These are phyloP conservation scores for Theristicus caerulescens DNA, from an alignment of 2,113 vertebrate species.

Conservation along the genomic window DNA sequence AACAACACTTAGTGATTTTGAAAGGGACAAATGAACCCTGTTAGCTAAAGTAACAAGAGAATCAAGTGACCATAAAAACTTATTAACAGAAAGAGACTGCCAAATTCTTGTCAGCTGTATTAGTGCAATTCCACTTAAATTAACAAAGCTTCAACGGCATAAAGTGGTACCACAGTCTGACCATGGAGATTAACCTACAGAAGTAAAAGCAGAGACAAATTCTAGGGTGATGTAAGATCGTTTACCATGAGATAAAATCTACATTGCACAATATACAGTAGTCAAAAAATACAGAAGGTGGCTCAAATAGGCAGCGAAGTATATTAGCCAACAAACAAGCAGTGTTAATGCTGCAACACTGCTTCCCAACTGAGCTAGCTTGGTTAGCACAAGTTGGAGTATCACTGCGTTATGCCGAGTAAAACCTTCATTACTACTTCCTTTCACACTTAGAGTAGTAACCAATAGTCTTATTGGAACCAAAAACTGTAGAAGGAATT, in stretches of 20 bases:
- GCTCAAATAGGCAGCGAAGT: background rate
- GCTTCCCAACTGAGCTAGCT: background rate
- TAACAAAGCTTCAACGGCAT: background rate
- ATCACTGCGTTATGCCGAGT: background rate
- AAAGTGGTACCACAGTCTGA: background rate
- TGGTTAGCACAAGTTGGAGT: background rate
- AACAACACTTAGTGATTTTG: background rate
- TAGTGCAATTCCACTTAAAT: background rate
- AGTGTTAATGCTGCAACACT: background rate
- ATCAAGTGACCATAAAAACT: background rate
- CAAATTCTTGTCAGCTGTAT: background rate
- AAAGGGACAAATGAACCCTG: background rate
- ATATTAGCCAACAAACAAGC: background rate
- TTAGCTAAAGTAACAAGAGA: background rate
- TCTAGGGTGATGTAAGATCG: background rate
- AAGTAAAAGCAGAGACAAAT: background rate
- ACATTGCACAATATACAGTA: background rate
- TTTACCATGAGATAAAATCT: background rate
- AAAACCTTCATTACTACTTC: background rate
- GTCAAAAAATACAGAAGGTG: background rate
- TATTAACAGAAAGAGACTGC: background rate
- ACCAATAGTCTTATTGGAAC: background rate
- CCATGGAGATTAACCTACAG: background rate
- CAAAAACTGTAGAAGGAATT: background rate
- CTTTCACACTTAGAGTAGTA: background rate